Evolutionary conservation across 37 sponge, comb jelly and placozoan genomes (phyloP).

Genomic region (Halisarca cf. caerulea): DNA sequence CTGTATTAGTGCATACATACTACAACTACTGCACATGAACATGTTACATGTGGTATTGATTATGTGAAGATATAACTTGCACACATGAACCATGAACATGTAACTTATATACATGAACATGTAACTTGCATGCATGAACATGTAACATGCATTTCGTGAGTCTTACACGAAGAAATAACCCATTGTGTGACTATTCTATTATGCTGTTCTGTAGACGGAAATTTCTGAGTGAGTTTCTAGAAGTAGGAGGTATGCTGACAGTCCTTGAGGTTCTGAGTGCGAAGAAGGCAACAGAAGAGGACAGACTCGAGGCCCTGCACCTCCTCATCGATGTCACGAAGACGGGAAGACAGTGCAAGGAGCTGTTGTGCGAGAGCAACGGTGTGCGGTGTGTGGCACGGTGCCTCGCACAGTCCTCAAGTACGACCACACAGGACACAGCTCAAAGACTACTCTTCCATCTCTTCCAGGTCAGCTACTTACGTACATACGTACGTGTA

Average conservation of each 20-base stretch:
- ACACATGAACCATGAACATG: too few relatives aligned
- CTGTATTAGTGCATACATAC: too few relatives aligned
- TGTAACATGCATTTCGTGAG: too few relatives aligned
- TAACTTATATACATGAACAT: too few relatives aligned
- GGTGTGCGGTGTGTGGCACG: constrained; percentile 89
- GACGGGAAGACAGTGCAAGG: constrained; percentile 94
- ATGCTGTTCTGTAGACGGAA: constrained; percentile 43
- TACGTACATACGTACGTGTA: too few relatives aligned
- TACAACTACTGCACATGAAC: too few relatives aligned
- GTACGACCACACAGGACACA: constrained; percentile 63
- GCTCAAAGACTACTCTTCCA: constrained; percentile 55
- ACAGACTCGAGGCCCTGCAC: constrained; percentile 66
- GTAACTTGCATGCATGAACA: too few relatives aligned
- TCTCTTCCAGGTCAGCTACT: constrained; percentile 45
- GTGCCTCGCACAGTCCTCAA: constrained; percentile 77
- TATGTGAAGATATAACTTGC: too few relatives aligned
- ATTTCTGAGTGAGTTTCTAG: constrained; percentile 94
- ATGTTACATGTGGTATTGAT: too few relatives aligned
- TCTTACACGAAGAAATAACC: too few relatives aligned
- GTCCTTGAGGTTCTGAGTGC: constrained; percentile 87
- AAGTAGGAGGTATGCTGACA: constrained; percentile 97
- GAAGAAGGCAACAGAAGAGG: constrained; percentile 65
- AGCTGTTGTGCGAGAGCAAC: constrained; percentile 94
- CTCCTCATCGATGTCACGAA: constrained; percentile 73
- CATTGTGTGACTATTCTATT: not conserved